Conservation (phyloP, 2,888 invertebrate genomes). For the Busseola fusca region DNA sequence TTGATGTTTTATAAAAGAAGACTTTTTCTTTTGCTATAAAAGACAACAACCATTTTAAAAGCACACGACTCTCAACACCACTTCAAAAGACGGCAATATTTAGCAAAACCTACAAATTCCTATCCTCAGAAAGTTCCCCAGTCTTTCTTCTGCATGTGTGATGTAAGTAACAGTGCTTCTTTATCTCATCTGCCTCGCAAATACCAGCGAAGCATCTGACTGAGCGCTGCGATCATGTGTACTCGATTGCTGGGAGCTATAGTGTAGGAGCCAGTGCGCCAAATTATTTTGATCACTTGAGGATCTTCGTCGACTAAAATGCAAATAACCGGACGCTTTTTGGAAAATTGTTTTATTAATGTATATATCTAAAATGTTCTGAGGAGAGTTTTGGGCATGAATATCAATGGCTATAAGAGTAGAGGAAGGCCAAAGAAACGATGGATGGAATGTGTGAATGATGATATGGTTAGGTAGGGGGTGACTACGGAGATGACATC, state of each 20-base stretch:
- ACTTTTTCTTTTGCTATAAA: too few species aligned
- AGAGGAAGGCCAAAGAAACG: too few species aligned
- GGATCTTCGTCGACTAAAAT: neutral
- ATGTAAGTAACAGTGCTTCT: conserved; percentile 47
- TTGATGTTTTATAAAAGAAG: too few species aligned
- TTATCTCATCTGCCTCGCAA: conserved; percentile 56
- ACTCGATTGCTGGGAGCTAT: conserved; percentile 50
- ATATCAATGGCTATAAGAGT: too few species aligned
- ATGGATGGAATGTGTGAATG: too few species aligned
- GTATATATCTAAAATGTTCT: too few species aligned
- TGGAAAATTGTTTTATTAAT: neutral
- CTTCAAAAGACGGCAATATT: neutral
- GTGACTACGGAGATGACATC: too few species aligned
- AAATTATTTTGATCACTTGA: neutral
- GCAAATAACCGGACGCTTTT: neutral
- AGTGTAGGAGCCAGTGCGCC: conserved; percentile 23
- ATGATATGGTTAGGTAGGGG: too few species aligned
- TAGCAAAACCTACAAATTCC: conserved; percentile 3
- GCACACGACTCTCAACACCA: too few species aligned
- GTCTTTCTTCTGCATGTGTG: conserved; percentile 22
- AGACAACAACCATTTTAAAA: too few species aligned
- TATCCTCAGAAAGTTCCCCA: neutral
- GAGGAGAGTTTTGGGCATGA: too few species aligned
- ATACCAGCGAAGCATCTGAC: conserved; percentile 40
- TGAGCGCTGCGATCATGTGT: conserved; percentile 55